A percentile compares a stretch with the other conserved stretches of the same genome.
Evolutionary conservation across 2,888 invertebrate genomes (phyloP).

Genomic region (Phania funesta): DNA sequence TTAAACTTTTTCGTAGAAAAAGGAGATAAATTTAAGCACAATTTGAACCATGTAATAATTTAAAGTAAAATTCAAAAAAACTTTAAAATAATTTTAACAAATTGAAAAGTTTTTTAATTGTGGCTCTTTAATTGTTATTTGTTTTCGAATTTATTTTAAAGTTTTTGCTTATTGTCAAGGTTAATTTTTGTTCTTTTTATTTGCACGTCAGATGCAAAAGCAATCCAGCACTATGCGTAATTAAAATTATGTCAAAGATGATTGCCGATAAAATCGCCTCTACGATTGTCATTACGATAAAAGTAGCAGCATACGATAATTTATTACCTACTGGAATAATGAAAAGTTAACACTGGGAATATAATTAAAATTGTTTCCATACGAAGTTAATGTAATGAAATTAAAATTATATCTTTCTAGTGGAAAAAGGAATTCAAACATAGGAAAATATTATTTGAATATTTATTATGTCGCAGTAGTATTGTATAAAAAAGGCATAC

Average conservation of each 20-base stretch:
- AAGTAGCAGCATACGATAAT: not conserved
- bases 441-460: not conserved
- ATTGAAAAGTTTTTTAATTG: no score
- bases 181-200: slow-evolving; percentile 16
- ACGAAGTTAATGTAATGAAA: not conserved
- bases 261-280: slow-evolving; percentile 36
- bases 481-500: no score
- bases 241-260: slow-evolving; percentile 48
- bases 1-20: no score
- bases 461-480: no score
- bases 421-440: not conserved
- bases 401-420: no score
- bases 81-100: no score
- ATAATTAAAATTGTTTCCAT: slow-evolving; percentile 1
- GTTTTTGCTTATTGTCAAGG: no score
- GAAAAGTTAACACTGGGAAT: not conserved
- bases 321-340: not conserved
- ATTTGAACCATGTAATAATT: no score
- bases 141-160: no score
- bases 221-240: slow-evolving; percentile 18
- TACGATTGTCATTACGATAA: slow-evolving; percentile 5
- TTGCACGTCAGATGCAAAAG: slow-evolving; percentile 13
- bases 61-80: no score
- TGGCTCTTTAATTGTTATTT: no score
- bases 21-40: no score